Base-by-base conservation (phyloP, 2,113 vertebrate genomes). In the Condylura cristata region DNA sequence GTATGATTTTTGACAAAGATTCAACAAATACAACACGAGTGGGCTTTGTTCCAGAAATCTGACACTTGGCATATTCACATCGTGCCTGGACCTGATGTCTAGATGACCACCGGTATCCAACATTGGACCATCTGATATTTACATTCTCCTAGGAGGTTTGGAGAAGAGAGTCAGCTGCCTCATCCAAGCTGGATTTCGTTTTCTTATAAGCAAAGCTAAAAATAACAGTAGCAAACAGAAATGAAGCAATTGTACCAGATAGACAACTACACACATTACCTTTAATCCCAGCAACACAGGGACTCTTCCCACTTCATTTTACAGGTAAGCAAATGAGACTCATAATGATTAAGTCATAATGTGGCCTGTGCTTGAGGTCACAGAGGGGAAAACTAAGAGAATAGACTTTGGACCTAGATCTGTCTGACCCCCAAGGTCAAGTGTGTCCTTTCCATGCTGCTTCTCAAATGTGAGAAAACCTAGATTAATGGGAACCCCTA, bases 1-100 rank as follows among this genome's bases (percentile, higher is more conserved):
- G 76, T n/a, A 2, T 85, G 78, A 46, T 8, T 37, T 92, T 65
- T 78, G 53, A 96, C 84, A 86, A 90, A 95, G 66, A 84, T 26
- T 92, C 84, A 82, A 44, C 80, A 78, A 84, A 65, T 46, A 20
- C 76, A 86, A 87, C 39, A 51, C 0, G 0, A 71, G 8, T 8
- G 48, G 41, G 34, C 41, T 85, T 84, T 76, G 60, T 83, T 86
- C 24, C 71, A 53, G 65, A 87, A 89, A 53, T 32, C 71, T 30
- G 2, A 60, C 39, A 41, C 26, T 76, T 56, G 65, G 65, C 34
- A 18, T 20, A 26, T 5, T 30, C 24, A 24, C 56, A 18, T 16
- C 61, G 72, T 72, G 56, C 61, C 72, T 83, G 81, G 28, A 32
- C 32, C 13, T 46, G 41, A 48, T 11, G n/a, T 53, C 76, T 32